phyloP scores from a whole-genome alignment of 2,797 vertebrate species.

The Bufotes viridis region DNA sequence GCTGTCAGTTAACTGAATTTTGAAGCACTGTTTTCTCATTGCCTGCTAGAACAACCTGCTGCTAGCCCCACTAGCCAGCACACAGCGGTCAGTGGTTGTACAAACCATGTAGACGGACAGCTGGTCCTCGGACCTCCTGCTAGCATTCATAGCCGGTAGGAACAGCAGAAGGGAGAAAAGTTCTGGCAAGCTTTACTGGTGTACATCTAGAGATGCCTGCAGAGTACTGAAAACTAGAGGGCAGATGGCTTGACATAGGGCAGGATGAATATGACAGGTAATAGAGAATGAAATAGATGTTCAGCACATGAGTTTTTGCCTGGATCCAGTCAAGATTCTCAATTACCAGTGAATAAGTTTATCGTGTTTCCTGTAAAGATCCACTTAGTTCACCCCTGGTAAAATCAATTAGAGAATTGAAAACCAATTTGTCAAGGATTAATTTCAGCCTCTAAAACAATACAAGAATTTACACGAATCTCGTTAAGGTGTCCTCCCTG shows the following conservation, averaged over 20 bases:
- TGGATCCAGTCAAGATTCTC: neutral
- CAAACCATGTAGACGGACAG: conserved; percentile 42
- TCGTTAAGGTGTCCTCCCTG: neutral
- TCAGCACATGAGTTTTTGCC: neutral
- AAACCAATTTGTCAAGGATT: neutral
- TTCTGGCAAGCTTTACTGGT: conserved; percentile 40
- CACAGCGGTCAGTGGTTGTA: conserved; percentile 53
- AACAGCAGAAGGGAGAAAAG: conserved; percentile 27
- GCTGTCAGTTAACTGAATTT: conserved; percentile 25
- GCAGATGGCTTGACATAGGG: conserved; percentile 51
- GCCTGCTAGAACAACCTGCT: conserved; percentile 21
- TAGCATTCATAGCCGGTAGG: conserved; percentile 18
- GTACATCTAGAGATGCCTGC: conserved; percentile 19
- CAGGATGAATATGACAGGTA: conserved; percentile 52
- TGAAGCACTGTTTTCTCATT: neutral
- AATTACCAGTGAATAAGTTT: conserved; percentile 1
- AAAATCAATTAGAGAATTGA: conserved; percentile 33
- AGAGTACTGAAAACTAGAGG: conserved; percentile 32
- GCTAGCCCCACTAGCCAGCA: conserved; percentile 17
- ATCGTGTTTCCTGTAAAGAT: neutral
- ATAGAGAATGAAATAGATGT: conserved; percentile 41
- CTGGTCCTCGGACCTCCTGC: conserved; percentile 44
- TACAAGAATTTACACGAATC: neutral
- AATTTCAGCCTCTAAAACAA: neutral
- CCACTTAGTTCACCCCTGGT: neutral